Conservation (phyloP, 2,888 invertebrate species). For the Oscheius sp. region DNA sequence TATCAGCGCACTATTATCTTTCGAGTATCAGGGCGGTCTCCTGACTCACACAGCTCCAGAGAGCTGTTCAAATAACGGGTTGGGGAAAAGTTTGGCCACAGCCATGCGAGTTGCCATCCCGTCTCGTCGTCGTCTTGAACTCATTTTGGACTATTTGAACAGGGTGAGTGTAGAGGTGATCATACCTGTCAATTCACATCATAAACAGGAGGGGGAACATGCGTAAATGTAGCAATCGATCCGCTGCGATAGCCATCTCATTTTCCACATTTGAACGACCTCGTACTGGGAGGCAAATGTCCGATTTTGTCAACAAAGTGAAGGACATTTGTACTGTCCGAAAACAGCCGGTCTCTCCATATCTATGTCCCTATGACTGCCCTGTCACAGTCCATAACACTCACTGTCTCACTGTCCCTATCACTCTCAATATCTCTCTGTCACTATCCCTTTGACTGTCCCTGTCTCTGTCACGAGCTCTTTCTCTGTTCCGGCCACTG, state of each 20-base stretch:
- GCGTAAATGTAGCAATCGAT: no score
- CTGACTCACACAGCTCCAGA: neutral
- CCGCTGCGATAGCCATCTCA: neutral
- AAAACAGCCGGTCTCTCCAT: neutral
- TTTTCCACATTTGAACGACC: neutral
- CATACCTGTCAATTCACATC: no score
- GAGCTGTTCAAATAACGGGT: constrained; percentile 14
- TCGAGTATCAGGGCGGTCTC: neutral
- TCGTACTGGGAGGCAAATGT: neutral
- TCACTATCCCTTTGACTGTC: neutral
- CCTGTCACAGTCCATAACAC: neutral
- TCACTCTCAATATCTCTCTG: neutral
- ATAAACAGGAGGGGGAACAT: no score
- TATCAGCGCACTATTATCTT: constrained; percentile 15
- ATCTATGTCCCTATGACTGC: neutral
- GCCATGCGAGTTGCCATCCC: constrained; percentile 29
- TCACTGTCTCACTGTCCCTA: neutral
- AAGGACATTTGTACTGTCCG: neutral
- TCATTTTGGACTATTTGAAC: constrained; percentile 10
- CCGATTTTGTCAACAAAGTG: no score
- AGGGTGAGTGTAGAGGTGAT: constrained; percentile 2
- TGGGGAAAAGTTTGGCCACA: neutral
- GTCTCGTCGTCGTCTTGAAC: constrained; percentile 12
- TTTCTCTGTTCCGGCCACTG: neutral
- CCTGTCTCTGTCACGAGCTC: neutral